These are phyloP conservation scores for Thymallus thymallus DNA, from an alignment of 2,113 vertebrate genomes.

Conservation along the genomic window DNA sequence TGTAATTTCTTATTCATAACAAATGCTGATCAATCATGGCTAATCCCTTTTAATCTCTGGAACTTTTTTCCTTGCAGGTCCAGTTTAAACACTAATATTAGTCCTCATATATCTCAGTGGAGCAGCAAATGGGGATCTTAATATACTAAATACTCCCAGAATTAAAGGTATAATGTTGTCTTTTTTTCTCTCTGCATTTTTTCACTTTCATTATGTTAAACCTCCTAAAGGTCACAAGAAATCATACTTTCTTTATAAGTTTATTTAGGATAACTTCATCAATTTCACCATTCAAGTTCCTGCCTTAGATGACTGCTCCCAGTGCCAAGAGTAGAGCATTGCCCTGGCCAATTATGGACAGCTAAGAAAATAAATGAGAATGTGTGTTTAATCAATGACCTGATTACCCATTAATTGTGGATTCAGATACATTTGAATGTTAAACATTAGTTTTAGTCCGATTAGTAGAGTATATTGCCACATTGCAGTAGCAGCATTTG, in stretches of 20 bases:
- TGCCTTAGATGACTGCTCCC: constrained; percentile 17
- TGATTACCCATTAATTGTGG: not conserved
- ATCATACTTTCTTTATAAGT: not conserved
- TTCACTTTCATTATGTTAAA: not conserved
- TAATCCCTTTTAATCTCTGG: not conserved
- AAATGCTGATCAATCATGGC: not conserved
- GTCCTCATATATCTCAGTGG: not conserved
- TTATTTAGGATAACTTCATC: too few relatives aligned
- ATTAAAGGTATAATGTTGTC: not conserved
- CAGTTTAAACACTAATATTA: too few relatives aligned
- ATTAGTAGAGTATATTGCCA: not conserved
- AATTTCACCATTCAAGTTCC: constrained; percentile 7
- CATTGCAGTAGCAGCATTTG: constrained; percentile 36
- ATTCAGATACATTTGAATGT: not conserved
- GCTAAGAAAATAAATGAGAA: too few relatives aligned
- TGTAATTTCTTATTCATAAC: too few relatives aligned
- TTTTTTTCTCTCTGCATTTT: not conserved
- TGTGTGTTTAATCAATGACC: too few relatives aligned
- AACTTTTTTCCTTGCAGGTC: not conserved
- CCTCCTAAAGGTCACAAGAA: not conserved
- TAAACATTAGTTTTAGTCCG: not conserved
- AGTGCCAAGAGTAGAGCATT: constrained; percentile 8
- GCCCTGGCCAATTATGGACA: constrained; percentile 31
- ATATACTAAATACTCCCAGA: not conserved
- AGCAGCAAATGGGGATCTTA: not conserved